Evolutionary conservation across 2,113 vertebrate genomes (phyloP).

Genomic region (Callithrix jacchus): DNA sequence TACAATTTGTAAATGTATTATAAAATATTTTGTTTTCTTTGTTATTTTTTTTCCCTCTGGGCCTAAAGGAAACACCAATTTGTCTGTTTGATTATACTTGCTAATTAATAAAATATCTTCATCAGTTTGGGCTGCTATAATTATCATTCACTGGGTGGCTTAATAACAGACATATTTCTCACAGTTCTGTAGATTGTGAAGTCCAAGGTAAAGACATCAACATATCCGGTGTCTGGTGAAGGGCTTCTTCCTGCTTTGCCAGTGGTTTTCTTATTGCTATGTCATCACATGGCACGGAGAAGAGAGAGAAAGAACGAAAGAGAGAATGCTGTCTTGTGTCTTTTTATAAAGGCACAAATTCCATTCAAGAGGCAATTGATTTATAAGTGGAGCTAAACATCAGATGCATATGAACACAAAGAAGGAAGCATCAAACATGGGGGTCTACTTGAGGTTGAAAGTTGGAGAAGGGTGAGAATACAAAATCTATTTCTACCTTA

Average conservation of each 20-base stretch:
- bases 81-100: not conserved
- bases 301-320: not conserved
- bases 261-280: not conserved
- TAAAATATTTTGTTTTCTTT: not conserved
- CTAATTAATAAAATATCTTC: not conserved
- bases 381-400: too few relatives aligned
- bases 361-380: not conserved
- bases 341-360: not conserved
- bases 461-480: too few relatives aligned
- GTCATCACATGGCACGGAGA: not conserved
- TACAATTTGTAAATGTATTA: not conserved
- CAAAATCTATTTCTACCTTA: not conserved
- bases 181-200: not conserved
- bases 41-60: not conserved
- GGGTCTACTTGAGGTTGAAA: too few relatives aligned
- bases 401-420: too few relatives aligned
- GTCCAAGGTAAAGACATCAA: not conserved
- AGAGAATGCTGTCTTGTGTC: not conserved
- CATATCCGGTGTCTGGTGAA: not conserved
- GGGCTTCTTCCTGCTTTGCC: not conserved
- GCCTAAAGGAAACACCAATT: not conserved
- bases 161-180: not conserved
- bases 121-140: not conserved
- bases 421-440: too few relatives aligned
- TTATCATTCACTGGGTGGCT: not conserved